phyloP scores from a whole-genome alignment of 2,797 vertebrate genomes.

The Microctenopoma lineatum region DNA sequence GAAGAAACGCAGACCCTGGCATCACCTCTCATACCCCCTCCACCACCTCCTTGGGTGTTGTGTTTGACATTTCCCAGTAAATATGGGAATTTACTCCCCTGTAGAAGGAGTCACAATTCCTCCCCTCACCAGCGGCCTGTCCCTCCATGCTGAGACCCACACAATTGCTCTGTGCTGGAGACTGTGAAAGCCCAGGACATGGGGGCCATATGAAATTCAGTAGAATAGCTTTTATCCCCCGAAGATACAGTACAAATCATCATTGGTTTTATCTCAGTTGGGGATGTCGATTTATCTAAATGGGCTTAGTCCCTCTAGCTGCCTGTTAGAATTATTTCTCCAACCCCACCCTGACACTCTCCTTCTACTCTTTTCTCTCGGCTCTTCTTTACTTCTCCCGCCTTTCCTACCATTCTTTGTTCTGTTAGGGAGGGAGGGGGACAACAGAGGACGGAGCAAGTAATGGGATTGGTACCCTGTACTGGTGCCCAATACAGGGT shows the following conservation, averaged over 20 bases:
- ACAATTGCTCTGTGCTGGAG: conserved; percentile 41
- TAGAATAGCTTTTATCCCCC: conserved; percentile 92
- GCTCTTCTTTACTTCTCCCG: conserved; percentile 83
- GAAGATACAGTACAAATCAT: conserved; percentile 97
- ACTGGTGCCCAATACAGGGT: conserved; percentile 85
- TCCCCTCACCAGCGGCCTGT: conserved; percentile 41
- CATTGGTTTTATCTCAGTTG: conserved; percentile 95
- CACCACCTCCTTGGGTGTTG: conserved; percentile 36
- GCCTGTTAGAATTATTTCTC: conserved; percentile 87
- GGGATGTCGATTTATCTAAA: conserved; percentile 95
- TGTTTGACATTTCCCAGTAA: conserved; percentile 71
- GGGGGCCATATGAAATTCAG: conserved; percentile 81
- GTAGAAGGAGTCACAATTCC: conserved; percentile 40
- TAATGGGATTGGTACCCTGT: conserved; percentile 93
- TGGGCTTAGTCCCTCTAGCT: conserved; percentile 90
- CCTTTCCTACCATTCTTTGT: conserved; percentile 69
- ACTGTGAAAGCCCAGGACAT: conserved; percentile 62
- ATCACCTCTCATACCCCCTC: conserved; percentile 40
- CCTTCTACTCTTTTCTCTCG: conserved; percentile 48
- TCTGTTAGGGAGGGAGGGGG: conserved; percentile 55
- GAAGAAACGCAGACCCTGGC: conserved; percentile 23
- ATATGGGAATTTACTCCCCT: conserved; percentile 65
- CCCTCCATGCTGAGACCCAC: conserved; percentile 54
- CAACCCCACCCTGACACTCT: conserved; percentile 61
- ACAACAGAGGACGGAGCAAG: conserved; percentile 82